Base-by-base conservation (phyloP, 1,140 invertebrate species). In the Caerostris extrusa region DNA sequence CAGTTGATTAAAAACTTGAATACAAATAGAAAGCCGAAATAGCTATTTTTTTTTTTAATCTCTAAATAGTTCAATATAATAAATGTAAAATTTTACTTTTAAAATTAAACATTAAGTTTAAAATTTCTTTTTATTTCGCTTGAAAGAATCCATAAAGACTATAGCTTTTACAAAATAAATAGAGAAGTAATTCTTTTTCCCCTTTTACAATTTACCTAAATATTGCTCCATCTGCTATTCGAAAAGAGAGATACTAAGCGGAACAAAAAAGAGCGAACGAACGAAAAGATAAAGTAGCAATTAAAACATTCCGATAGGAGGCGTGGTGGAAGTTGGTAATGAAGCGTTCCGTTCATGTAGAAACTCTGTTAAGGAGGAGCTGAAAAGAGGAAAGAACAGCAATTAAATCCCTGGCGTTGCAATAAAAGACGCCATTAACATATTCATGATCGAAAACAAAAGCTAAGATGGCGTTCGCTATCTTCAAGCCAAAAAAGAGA, bases 401-500 rank as follows among this genome's bases (percentile, higher is more conserved):
- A 93, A 93, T 93, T 93, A 93, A 93, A 87, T 87, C 91, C 83
- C 67, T 64, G 82, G 83, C 91, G 91, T 87, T 69, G 83, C 91
- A 87, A 87, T 86, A 87, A 93, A 93, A 87, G 91, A 93, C n/a
- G 19, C 91, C 83, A 93, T 93, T 93, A 93, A 93, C 91, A 93
- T 93, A 86, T 91, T 87, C 91, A 87, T 93, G 83, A 87, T 58
- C 7, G 61, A 60, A 87, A 93, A 93, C 82, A 93, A 86, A 87
- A 93, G 91, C 82, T 71, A 64, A 71, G 55, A 93, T 77, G 61
- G 50, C 60, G 57, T 34, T 71, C 60, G 3, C 7, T 58, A 5
- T 19, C 7, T 67, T n/a, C 7, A 71, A 50, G n/a, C 56, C 7
- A 77, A 77, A 17, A 90, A 12, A n/a, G 10, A 53, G 71, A 90